Percentiles rank a stretch among this genome's conserved stretches.
These are phyloP conservation scores for Festucalex cinctus DNA, from an alignment of 2,113 vertebrate species.

Conservation along the genomic window DNA sequence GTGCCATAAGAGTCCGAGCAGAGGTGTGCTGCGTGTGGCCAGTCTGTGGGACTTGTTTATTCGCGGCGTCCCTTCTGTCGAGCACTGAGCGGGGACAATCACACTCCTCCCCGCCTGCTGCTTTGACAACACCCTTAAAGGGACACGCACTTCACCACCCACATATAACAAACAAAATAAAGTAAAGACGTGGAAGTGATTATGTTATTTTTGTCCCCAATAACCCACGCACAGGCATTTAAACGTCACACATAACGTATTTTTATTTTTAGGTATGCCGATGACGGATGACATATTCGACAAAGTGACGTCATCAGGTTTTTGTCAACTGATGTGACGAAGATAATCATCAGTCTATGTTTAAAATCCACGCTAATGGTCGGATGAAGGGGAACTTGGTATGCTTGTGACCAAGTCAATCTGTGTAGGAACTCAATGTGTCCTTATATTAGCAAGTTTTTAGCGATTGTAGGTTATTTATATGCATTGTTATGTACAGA, in stretches of 20 bases:
- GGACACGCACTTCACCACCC: constrained; percentile 48
- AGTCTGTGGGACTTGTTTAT: constrained; percentile 70
- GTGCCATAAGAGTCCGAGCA: constrained; percentile 19
- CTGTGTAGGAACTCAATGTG: no score
- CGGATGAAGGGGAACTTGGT: no score
- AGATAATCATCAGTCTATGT: background rate
- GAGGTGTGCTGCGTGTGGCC: constrained; percentile 36
- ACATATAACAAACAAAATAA: background rate
- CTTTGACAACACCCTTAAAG: constrained; percentile 75
- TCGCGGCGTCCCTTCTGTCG: constrained; percentile 71
- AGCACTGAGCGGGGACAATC: constrained; percentile 65
- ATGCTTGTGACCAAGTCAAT: no score
- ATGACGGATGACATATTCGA: background rate
- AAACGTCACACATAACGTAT: background rate
- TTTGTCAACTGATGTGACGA: background rate
- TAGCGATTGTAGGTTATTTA: no score
- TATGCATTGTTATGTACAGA: no score
- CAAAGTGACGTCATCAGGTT: background rate
- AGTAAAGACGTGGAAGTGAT: background rate
- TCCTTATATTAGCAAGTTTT: no score
- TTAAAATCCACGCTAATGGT: no score
- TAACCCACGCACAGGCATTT: background rate
- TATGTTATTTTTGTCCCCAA: background rate
- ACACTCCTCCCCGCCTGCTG: constrained; percentile 58
- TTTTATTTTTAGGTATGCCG: background rate